Conservation (phyloP, 2,113 vertebrate species). For the Cephalophus harveyi region DNA sequence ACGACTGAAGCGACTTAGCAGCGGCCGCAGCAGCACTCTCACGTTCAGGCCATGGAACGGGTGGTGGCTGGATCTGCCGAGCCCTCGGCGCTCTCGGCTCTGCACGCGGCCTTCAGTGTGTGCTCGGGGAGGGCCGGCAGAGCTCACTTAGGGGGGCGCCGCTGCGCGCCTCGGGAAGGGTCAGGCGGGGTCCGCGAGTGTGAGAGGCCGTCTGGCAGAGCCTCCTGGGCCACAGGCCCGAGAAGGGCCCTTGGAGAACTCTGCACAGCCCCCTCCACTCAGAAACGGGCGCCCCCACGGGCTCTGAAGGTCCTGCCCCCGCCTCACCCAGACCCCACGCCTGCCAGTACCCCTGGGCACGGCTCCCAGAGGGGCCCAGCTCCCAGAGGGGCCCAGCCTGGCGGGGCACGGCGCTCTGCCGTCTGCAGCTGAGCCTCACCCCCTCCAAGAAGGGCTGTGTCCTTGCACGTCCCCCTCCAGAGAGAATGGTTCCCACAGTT, state of each 20-base stretch:
- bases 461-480: too few relatives aligned
- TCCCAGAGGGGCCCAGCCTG: neutral
- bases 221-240: rapidly evolving
- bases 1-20: rapidly evolving
- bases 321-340: too few relatives aligned
- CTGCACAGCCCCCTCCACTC: neutral
- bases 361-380: neutral
- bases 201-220: too few relatives aligned
- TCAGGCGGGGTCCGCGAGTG: neutral
- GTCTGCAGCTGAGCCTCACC: neutral
- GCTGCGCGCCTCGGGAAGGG: neutral
- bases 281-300: neutral
- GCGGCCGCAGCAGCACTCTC: too few relatives aligned
- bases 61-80: neutral
- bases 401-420: rapidly evolving
- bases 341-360: neutral
- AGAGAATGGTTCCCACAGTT: too few relatives aligned
- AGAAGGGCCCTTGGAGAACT: neutral
- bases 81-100: neutral
- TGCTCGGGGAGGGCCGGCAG: too few relatives aligned
- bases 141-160: too few relatives aligned
- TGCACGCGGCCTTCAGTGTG: neutral
- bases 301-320: neutral
- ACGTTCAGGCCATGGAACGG: rapidly evolving
- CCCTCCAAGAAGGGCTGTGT: neutral